Evolutionary conservation across 1,140 invertebrate genomes (phyloP), one percentile per base, ranked within the genome.

Genomic region (Monochamus saltuarius): DNA sequence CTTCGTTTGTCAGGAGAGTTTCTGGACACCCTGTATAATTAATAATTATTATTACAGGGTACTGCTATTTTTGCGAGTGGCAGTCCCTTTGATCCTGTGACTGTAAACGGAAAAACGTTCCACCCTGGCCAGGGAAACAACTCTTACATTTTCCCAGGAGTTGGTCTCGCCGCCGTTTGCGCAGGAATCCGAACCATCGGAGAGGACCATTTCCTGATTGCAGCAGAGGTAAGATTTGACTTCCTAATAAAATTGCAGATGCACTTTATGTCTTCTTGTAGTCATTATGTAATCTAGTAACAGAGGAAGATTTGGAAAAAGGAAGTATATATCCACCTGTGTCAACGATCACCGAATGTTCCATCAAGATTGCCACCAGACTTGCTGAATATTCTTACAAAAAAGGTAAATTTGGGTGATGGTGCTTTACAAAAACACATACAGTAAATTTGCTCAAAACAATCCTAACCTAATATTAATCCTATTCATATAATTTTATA

Each of bases 241-340:
- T 36, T 13, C 14, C 29, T 10, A 56, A 55, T 37, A 61, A 11
- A 16, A 29, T 55, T 45, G 54, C 51, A 47, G 19, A 8, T 62
- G 34, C 7, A 17, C 58, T 51, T 53, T 59, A 50, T 45, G 50
- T 36, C 55, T 59, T 53, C 29, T 79, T 79, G 16, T 75, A 91
- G 83, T 84, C 88, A 22, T 78, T 98, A 10, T 87, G 95, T 7
- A 82, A 90, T n/a, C 80, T 92, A 57, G 95, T 98, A 0, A 87
- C 86, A 7, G 83, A 93, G 50, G 82, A 84, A 7, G 90, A 99
- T 78, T 80, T 99, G 38, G 83, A 82, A 0, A 85, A 85, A 56
- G 97, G 97, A n/a, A 89, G 93, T 63, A 83, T 99, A 19, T 99
- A 99, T 75, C 98, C 98, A 11, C 94, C 95, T 0, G 80, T 99